Percentiles rank a stretch among this genome's conserved stretches.
phyloP scores from a whole-genome alignment of 2,113 vertebrate genomes.

The Mormoops blainvillei region DNA sequence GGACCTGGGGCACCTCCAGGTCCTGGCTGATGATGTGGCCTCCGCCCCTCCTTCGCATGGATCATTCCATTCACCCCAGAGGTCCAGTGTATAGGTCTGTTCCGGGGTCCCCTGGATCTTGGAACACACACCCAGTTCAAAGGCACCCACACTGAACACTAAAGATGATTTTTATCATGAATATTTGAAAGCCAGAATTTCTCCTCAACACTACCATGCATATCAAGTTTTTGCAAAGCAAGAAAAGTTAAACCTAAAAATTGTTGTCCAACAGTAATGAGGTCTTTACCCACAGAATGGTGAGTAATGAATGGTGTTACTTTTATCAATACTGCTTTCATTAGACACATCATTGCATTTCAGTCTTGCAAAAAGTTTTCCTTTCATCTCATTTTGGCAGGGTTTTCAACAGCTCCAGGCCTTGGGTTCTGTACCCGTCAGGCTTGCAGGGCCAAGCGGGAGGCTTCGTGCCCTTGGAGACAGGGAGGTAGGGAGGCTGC shows the following conservation, averaged over 20 bases:
- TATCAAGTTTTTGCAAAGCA: neutral
- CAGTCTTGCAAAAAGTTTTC: neutral
- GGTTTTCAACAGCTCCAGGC: neutral
- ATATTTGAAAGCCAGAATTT: neutral
- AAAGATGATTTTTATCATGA: neutral
- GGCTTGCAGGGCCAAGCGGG: neutral
- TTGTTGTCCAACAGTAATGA: neutral
- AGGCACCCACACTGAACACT: neutral
- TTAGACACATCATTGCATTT: too few relatives aligned
- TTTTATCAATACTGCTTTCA: too few relatives aligned
- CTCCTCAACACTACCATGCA: too few relatives aligned
- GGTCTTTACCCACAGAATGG: neutral
- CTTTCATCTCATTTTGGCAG: neutral
- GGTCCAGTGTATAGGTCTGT: accelerated
- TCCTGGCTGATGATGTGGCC: neutral
- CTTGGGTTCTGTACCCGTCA: neutral
- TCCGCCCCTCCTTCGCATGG: accelerated
- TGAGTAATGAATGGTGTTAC: neutral
- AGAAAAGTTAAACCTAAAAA: neutral
- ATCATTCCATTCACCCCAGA: neutral
- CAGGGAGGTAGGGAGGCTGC: neutral
- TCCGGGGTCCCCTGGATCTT: accelerated
- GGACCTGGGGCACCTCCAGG: too few relatives aligned
- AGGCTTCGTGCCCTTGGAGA: neutral
- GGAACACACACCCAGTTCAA: too few relatives aligned